phyloP scores from a whole-genome alignment of 2,113 vertebrate genomes.

The Festucalex cinctus region DNA sequence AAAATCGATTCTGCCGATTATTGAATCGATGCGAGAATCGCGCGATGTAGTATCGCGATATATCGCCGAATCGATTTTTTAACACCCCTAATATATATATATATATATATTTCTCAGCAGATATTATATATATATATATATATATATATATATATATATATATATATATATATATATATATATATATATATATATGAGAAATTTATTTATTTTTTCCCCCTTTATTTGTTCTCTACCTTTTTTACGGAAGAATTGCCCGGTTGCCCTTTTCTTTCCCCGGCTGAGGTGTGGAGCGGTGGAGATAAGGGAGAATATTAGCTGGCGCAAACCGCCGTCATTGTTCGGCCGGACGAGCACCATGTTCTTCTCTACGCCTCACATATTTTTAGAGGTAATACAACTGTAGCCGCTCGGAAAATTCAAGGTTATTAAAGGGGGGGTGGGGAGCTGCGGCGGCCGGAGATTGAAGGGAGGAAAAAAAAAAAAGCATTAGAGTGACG shows the following conservation, averaged over 20 bases:
- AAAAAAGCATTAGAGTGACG: slow-evolving; percentile 18
- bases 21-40: too few relatives aligned
- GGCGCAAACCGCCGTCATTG: slow-evolving; percentile 40
- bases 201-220: too few relatives aligned
- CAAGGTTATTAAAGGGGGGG: slow-evolving; percentile 46
- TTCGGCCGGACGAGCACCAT: slow-evolving; percentile 42
- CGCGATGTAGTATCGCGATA: too few relatives aligned
- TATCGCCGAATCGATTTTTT: too few relatives aligned
- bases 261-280: slow-evolving; percentile 23
- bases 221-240: not conserved
- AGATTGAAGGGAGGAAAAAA: not conserved
- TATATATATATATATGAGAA: too few relatives aligned
- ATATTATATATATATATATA: too few relatives aligned
- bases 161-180: too few relatives aligned
- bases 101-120: too few relatives aligned
- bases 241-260: slow-evolving; percentile 20
- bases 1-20: too few relatives aligned
- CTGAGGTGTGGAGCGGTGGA: slow-evolving; percentile 21
- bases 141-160: too few relatives aligned
- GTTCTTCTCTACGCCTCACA: slow-evolving; percentile 32
- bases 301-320: slow-evolving; percentile 57
- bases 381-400: slow-evolving; percentile 45
- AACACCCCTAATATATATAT: too few relatives aligned
- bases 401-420: slow-evolving; percentile 33
- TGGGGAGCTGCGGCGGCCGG: slow-evolving; percentile 6